phyloP scores from a whole-genome alignment of 1,140 invertebrate genomes.

The Ectropis grisescens region DNA sequence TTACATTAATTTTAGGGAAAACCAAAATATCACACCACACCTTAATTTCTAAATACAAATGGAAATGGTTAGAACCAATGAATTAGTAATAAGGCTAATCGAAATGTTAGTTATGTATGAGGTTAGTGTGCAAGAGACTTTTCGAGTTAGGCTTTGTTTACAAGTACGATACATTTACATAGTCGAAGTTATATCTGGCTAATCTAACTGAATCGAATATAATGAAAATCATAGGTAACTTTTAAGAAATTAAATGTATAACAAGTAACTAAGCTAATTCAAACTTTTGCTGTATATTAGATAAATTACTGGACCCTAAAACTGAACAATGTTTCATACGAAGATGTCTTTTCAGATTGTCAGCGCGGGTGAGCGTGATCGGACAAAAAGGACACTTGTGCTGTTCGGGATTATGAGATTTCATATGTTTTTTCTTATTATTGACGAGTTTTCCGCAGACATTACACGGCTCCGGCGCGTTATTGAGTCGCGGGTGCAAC shows the following conservation, averaged over 20 bases:
- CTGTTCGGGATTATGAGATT: conserved; percentile 78
- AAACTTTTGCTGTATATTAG: conserved; percentile 51
- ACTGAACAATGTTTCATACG: conserved; percentile 76
- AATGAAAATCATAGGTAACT: too few relatives aligned
- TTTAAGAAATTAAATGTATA: too few relatives aligned
- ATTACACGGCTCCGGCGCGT: conserved; percentile 66
- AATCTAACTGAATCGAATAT: too few relatives aligned
- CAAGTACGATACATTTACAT: too few relatives aligned
- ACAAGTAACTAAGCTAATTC: conserved; percentile 11
- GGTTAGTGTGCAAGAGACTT: conserved; percentile 3
- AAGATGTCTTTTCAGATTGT: conserved; percentile 80
- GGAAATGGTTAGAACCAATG: conserved; percentile 33
- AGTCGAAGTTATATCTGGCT: too few relatives aligned
- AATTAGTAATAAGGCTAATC: conserved; percentile 24
- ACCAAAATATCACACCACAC: conserved; percentile 51
- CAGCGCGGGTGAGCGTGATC: conserved; percentile 77
- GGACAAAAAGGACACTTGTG: conserved; percentile 78
- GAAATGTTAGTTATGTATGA: conserved; percentile 4
- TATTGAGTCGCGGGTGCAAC: conserved; percentile 29
- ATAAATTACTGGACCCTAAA: conserved; percentile 32
- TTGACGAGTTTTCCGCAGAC: conserved; percentile 80
- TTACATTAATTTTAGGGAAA: neutral
- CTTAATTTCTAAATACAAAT: conserved; percentile 55
- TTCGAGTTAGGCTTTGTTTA: too few relatives aligned
- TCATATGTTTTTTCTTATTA: conserved; percentile 80